Conservation (phyloP, 2,797 vertebrate genomes). For the Galaxias olidus region DNA sequence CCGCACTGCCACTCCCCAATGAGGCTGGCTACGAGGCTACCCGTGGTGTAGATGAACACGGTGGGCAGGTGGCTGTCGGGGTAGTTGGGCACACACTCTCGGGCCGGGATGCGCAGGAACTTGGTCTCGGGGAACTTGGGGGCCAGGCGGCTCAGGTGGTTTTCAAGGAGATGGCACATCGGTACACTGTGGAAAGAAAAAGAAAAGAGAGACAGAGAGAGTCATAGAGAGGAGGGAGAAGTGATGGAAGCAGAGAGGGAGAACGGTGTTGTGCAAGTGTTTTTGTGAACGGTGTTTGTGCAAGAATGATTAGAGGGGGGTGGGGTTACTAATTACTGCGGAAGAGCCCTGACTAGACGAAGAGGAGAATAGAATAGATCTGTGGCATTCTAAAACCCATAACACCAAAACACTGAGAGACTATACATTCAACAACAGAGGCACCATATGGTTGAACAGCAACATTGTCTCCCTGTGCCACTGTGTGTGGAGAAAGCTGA, state of each 20-base stretch:
- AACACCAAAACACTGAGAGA: no score
- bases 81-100: conserved; percentile 31
- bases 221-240: not conserved
- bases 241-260: not conserved
- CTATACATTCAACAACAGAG: no score
- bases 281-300: no score
- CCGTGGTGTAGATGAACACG: not conserved
- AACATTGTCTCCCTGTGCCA: no score
- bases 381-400: no score
- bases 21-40: not conserved
- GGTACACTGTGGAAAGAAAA: conserved; percentile 11
- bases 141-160: conserved; percentile 8
- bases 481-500: no score
- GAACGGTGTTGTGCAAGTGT: not conserved
- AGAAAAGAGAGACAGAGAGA: not conserved
- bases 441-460: no score
- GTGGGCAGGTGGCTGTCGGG: conserved; percentile 16
- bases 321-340: not conserved
- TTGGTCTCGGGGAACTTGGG: conserved; percentile 11
- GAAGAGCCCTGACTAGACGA: no score
- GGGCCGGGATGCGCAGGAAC: conserved; percentile 1
- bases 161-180: conserved; percentile 13
- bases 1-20: not conserved
- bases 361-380: no score
- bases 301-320: not conserved